Percentiles rank a stretch among this genome's conserved stretches.
Conservation (phyloP, 2,888 invertebrate genomes). For the Cotesia congregata region DNA sequence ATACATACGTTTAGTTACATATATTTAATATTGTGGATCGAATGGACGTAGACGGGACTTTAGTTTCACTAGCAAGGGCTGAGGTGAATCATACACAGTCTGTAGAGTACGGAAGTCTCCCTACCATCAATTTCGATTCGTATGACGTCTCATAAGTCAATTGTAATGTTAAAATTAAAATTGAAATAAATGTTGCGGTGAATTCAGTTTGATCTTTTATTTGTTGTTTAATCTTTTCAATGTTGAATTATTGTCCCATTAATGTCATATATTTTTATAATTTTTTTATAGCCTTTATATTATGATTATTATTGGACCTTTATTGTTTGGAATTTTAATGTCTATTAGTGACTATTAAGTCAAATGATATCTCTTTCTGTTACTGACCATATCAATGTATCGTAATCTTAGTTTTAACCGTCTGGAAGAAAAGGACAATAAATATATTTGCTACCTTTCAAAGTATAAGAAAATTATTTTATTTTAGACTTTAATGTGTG, state of each 20-base stretch:
- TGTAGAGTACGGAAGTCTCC: conserved; percentile 11
- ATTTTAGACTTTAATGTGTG: too few species aligned
- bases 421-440: not conserved
- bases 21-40: conserved; percentile 30
- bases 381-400: not conserved
- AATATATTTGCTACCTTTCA: too few species aligned
- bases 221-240: conserved; percentile 13
- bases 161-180: conserved; percentile 5
- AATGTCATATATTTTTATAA: conserved; percentile 4
- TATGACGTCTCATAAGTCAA: conserved; percentile 5
- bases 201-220: conserved; percentile 14
- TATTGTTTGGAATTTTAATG: not conserved
- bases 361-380: not conserved
- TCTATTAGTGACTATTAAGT: not conserved
- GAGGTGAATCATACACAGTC: conserved; percentile 38
- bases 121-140: conserved; percentile 8
- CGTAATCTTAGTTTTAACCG: not conserved
- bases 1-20: not conserved
- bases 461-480: too few species aligned
- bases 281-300: conserved; percentile 1
- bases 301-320: not conserved
- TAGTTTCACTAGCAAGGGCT: conserved; percentile 2
- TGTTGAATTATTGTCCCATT: conserved; percentile 4
- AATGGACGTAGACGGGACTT: conserved; percentile 11
- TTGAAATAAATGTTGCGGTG: conserved; percentile 9